phyloP scores from a whole-genome alignment of 2,888 invertebrate genomes.

The Unio pictorum region DNA sequence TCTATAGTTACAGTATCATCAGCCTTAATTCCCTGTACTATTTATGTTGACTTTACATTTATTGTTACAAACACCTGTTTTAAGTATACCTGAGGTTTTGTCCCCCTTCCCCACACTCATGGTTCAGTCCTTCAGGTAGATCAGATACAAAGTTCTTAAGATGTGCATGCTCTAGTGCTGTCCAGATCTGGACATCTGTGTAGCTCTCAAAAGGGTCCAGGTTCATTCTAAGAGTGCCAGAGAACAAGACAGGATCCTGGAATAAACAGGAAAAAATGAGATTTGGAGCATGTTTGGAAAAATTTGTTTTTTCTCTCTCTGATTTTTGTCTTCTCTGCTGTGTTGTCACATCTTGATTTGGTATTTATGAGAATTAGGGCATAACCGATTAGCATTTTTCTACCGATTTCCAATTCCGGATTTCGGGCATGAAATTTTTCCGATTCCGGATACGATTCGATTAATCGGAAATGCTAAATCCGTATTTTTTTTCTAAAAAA shows the following conservation, averaged over 20 bases:
- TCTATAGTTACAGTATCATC: too few relatives aligned
- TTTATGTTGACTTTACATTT: too few relatives aligned
- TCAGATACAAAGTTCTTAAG: conserved; percentile 86
- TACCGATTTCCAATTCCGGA: too few relatives aligned
- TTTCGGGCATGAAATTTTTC: too few relatives aligned
- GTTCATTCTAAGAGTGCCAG: conserved; percentile 92
- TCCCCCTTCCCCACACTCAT: conserved; percentile 91
- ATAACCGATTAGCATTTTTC: too few relatives aligned
- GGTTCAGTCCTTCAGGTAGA: conserved; percentile 83
- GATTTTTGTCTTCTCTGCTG: not conserved
- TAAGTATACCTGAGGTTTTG: conserved; percentile 78
- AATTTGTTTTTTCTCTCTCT: not conserved
- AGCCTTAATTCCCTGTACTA: too few relatives aligned
- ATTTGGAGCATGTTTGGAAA: conserved; percentile 82
- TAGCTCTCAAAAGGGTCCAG: conserved; percentile 89
- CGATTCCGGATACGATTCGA: too few relatives aligned
- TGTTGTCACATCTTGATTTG: not conserved
- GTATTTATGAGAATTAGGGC: too few relatives aligned
- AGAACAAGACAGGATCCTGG: conserved; percentile 94
- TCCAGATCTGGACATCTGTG: conserved; percentile 89
- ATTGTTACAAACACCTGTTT: too few relatives aligned
- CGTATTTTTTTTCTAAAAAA: too few relatives aligned
- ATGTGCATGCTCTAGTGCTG: conserved; percentile 89
- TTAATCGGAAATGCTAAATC: too few relatives aligned
- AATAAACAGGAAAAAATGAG: conserved; percentile 7